phyloP scores from a whole-genome alignment of 2,113 vertebrate genomes.

The Ammodytes marinus region DNA sequence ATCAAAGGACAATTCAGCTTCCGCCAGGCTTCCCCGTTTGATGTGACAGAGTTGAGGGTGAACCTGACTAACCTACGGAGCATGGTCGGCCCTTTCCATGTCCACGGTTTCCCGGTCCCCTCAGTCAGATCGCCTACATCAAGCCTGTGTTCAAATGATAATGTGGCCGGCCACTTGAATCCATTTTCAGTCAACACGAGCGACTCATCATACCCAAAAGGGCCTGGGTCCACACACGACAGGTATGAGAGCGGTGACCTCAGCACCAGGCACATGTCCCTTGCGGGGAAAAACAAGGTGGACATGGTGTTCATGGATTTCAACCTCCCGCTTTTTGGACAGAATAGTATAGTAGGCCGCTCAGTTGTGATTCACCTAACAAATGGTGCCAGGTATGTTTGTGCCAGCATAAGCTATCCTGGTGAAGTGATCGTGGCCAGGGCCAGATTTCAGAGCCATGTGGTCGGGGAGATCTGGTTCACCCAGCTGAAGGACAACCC shows the following conservation, averaged over 20 bases:
- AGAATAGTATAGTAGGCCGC: conserved; percentile 86
- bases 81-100: conserved; percentile 75
- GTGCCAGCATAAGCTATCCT: conserved; percentile 81
- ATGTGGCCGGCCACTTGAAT: conserved; percentile 85
- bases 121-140: conserved; percentile 49
- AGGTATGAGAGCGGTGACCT: conserved; percentile 86
- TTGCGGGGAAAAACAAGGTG: conserved; percentile 41
- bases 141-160: conserved; percentile 80
- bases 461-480: conserved; percentile 84
- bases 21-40: conserved; percentile 84
- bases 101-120: conserved; percentile 84
- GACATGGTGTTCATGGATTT: conserved; percentile 75
- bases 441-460: conserved; percentile 77
- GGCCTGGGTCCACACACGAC: conserved; percentile 81
- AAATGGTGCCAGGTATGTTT: conserved; percentile 71
- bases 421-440: conserved; percentile 74
- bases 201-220: conserved; percentile 71
- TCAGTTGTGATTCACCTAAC: conserved; percentile 83
- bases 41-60: conserved; percentile 77
- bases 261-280: conserved; percentile 80
- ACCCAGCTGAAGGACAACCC: conserved; percentile 78
- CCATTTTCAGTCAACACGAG: conserved; percentile 77
- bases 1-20: conserved; percentile 82
- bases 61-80: conserved; percentile 78
- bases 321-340: conserved; percentile 86